phyloP scores from a whole-genome alignment of 2,113 vertebrate species.

The Grammomys surdaster region DNA sequence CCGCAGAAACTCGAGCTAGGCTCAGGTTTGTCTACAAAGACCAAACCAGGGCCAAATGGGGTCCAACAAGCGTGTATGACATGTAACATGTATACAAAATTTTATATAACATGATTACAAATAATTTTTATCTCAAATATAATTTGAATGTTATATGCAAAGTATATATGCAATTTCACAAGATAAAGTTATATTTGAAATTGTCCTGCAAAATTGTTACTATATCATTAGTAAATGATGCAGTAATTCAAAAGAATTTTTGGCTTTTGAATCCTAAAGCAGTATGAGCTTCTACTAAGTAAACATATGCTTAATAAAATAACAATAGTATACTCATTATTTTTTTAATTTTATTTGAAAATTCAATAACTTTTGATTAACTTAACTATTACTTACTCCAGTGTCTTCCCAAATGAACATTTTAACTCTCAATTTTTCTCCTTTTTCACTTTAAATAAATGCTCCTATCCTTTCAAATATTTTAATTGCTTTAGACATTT shows the following conservation, averaged over 20 bases:
- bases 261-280: not conserved
- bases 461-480: not conserved
- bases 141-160: not conserved
- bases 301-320: not conserved
- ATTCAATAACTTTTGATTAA: not conserved
- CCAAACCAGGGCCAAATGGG: too few relatives aligned
- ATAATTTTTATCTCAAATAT: not conserved
- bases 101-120: not conserved
- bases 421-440: not conserved
- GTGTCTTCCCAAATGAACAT: fast-evolving
- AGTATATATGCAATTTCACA: too few relatives aligned
- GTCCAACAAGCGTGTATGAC: too few relatives aligned
- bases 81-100: not conserved
- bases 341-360: not conserved
- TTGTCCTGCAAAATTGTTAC: not conserved
- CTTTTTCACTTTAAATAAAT: not conserved
- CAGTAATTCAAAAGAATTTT: not conserved
- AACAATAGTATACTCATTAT: not conserved
- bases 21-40: too few relatives aligned
- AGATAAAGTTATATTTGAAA: too few relatives aligned
- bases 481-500: too few relatives aligned
- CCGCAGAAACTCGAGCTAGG: too few relatives aligned
- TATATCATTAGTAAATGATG: not conserved
- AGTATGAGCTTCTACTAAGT: not conserved
- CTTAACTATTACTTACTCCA: not conserved